phyloP scores from a whole-genome alignment of 1,140 invertebrate species.

The Steinernema feltiae region DNA sequence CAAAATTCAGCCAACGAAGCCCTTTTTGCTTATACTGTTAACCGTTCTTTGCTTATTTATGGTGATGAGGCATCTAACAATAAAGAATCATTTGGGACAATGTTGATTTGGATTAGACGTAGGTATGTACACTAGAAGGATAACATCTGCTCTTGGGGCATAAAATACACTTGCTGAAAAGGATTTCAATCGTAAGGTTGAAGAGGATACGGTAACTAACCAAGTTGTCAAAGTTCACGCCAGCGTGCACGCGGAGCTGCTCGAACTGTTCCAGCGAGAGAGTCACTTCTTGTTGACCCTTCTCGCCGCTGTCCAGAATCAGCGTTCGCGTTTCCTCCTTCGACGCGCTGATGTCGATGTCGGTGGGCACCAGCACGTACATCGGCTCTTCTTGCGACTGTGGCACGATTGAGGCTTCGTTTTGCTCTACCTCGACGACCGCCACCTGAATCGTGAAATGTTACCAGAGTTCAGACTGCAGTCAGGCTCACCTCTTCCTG shows the following conservation, averaged over 20 bases:
- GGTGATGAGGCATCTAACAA: no score
- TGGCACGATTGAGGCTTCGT: background rate
- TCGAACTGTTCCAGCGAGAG: slow-evolving; percentile 17
- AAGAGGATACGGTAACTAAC: background rate
- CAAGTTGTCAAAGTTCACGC: slow-evolving; percentile 16
- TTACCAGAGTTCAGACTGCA: background rate
- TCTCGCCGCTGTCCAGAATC: slow-evolving; percentile 15
- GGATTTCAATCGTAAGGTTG: background rate
- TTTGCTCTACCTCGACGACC: background rate
- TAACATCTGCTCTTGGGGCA: slow-evolving; percentile 10
- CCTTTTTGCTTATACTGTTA: no score
- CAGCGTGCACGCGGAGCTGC: slow-evolving; percentile 10
- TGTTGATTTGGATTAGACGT: background rate
- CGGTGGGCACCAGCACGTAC: background rate
- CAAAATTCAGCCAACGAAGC: no score
- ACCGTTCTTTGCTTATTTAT: no score
- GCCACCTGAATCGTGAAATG: slow-evolving; percentile 11
- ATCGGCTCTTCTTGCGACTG: background rate
- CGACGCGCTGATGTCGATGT: slow-evolving; percentile 15
- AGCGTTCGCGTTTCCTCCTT: slow-evolving; percentile 9
- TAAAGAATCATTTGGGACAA: background rate
- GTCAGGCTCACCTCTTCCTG: background rate
- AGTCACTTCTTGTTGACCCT: slow-evolving; percentile 18
- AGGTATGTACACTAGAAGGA: background rate
- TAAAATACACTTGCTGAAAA: slow-evolving; percentile 2